Evolutionary conservation across 2,113 vertebrate genomes (phyloP), one percentile per base, ranked within the genome.

Genomic region (Hiodon tergisus): DNA sequence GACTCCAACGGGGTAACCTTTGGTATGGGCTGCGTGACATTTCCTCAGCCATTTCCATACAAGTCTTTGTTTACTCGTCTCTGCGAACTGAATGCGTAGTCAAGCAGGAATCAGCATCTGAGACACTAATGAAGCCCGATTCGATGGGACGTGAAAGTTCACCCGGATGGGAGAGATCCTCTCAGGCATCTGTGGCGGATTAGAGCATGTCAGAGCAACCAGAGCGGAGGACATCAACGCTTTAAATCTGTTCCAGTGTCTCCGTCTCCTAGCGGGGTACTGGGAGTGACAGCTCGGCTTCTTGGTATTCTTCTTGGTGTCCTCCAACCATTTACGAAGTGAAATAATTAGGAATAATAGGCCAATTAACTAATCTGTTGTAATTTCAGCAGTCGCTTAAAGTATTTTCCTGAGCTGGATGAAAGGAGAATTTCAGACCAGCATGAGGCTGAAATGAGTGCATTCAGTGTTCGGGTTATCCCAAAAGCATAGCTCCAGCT

Each of bases 1-100:
- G 83, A 84, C 75, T 76, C 75, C 67, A 81, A 87, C 87, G 87
- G 87, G 82, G 81, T 89, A 88, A 88, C 86, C 87, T 89, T 90
- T 89, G 85, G 71, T 82, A 82, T 79, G 76, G 83, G 83, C 78
- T 78, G 84, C 67, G 78, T 86, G 84, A 83, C 83, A 86, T 88
- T 89, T 88, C 76, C 79, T 84, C 77, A 79, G 61, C 17, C 72
- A 31, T 59, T 71, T 82, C 65, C 79, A 76, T 74, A 71, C 65
- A 74, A 48, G 14, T 72, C 59, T 77, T 60, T 78, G 76, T 86
- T 86, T 83, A 77, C 79, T 83, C 83, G 83, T 70, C 79, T 70
- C 67, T 6, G 76, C 77, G 66, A 75, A 71, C 74, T 67, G 81
- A 48, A 31, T 31, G 65, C 59, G 78, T 62, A 63, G 54, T 67